These are phyloP conservation scores for Dicrostonyx torquatus DNA, from an alignment of 2,797 vertebrate genomes.

Conservation along the genomic window DNA sequence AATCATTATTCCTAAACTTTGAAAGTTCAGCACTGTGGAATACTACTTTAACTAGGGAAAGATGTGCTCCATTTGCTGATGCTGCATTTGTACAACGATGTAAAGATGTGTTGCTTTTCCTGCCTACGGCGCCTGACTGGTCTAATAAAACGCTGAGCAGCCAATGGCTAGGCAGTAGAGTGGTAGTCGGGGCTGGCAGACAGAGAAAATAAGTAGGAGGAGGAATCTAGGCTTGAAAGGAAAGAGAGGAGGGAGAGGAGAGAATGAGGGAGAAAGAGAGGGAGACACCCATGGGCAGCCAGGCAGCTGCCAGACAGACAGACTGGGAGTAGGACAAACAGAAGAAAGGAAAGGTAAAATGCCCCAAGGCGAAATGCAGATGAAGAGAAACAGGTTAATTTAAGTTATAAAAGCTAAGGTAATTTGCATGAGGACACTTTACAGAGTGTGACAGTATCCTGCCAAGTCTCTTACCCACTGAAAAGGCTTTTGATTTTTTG, in stretches of 20 bases:
- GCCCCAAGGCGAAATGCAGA: not conserved
- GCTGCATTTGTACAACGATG: not conserved
- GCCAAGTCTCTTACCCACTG: not conserved
- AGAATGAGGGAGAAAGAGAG: too few species aligned
- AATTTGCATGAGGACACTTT: not conserved
- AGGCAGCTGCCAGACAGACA: too few species aligned
- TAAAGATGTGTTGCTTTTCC: not conserved
- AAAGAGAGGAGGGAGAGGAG: too few species aligned
- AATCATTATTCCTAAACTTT: not conserved
- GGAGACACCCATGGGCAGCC: not conserved
- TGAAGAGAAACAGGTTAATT: not conserved
- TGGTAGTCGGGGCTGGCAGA: not conserved
- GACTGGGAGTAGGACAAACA: not conserved
- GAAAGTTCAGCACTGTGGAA: not conserved
- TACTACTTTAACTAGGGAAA: not conserved
- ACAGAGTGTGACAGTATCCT: not conserved
- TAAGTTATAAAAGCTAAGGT: not conserved
- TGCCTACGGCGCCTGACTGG: not conserved
- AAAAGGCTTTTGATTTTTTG: not conserved
- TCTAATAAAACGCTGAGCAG: too few species aligned
- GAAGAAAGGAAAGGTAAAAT: not conserved
- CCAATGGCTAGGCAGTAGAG: not conserved
- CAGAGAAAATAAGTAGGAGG: not conserved
- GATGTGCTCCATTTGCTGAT: not conserved
- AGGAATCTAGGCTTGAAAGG: not conserved